Evolutionary conservation across 2,113 vertebrate genomes (phyloP).

Genomic region (Lates calcarifer): DNA sequence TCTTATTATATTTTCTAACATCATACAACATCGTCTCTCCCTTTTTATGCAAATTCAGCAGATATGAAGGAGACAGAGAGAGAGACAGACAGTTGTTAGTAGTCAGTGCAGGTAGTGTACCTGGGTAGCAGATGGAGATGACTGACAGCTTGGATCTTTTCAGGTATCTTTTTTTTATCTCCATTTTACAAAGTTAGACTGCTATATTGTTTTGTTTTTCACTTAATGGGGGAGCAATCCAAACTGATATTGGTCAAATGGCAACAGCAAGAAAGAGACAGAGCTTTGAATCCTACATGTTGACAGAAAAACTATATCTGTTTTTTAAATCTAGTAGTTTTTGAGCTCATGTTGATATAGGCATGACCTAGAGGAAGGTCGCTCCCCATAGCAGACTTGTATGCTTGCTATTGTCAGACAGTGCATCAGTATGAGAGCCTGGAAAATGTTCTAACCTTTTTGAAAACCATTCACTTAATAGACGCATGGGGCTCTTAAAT

Average conservation of each 20-base stretch:
- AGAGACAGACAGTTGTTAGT: not conserved
- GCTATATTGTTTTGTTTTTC: not conserved
- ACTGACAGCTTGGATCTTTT: slow-evolving; percentile 12
- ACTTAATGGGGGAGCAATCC: not conserved
- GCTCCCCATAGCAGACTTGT: not conserved
- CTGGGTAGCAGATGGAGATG: slow-evolving; percentile 7
- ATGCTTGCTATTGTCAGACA: slow-evolving; percentile 10
- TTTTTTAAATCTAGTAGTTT: too few relatives aligned
- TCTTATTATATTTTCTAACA: not conserved
- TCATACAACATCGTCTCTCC: not conserved
- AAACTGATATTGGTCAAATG: not conserved
- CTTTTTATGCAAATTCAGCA: not conserved
- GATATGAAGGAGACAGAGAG: not conserved
- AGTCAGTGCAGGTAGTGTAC: slow-evolving; percentile 18
- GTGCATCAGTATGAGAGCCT: slow-evolving; percentile 28
- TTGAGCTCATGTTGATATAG: not conserved
- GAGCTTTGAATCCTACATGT: not conserved
- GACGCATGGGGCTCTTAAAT: slow-evolving; percentile 32
- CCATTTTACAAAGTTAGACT: not conserved
- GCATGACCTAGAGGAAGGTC: not conserved
- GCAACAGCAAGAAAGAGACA: not conserved
- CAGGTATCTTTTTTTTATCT: not conserved
- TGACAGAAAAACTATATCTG: too few relatives aligned
- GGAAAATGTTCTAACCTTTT: slow-evolving; percentile 53
- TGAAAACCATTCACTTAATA: slow-evolving; percentile 42